Evolutionary conservation across 2,888 invertebrate species (phyloP).

Genomic region (Pinctada fucata): DNA sequence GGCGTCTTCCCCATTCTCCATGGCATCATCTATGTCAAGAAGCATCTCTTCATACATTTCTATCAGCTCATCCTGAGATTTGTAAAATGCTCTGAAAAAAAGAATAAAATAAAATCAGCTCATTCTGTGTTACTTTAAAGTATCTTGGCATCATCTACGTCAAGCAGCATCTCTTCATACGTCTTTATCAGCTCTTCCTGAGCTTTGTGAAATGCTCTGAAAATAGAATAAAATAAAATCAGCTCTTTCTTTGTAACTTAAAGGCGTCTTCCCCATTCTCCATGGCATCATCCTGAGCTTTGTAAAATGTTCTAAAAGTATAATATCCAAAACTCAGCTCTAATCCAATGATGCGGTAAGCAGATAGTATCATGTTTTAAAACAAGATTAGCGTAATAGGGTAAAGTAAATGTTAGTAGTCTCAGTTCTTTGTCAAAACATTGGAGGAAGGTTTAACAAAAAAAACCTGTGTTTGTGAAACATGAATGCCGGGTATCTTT

Average conservation of each 20-base stretch:
- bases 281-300: slow-evolving; percentile 68
- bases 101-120: too few species aligned
- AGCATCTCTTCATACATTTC: slow-evolving; percentile 66
- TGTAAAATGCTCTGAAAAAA: slow-evolving; percentile 70
- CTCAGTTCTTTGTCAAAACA: too few species aligned
- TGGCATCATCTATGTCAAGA: slow-evolving; percentile 52
- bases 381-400: too few species aligned
- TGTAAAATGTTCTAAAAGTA: slow-evolving; percentile 70
- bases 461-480: too few species aligned
- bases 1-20: slow-evolving; percentile 40
- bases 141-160: slow-evolving; percentile 53
- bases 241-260: slow-evolving; percentile 16
- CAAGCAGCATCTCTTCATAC: slow-evolving; percentile 64
- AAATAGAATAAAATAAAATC: not conserved
- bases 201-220: slow-evolving; percentile 73
- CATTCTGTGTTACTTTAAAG: too few species aligned
- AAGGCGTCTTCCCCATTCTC: slow-evolving; percentile 39
- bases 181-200: slow-evolving; percentile 73
- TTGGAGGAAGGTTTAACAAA: too few species aligned
- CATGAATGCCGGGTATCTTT: too few species aligned
- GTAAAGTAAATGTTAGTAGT: too few species aligned
- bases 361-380: too few species aligned
- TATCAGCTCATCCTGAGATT: slow-evolving; percentile 73
- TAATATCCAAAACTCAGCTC: too few species aligned
- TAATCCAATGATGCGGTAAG: too few species aligned